Percentiles rank a stretch among this genome's conserved stretches.
These are phyloP conservation scores for Rhinogobius similis DNA, from an alignment of 2,113 vertebrate species.

Conservation along the genomic window DNA sequence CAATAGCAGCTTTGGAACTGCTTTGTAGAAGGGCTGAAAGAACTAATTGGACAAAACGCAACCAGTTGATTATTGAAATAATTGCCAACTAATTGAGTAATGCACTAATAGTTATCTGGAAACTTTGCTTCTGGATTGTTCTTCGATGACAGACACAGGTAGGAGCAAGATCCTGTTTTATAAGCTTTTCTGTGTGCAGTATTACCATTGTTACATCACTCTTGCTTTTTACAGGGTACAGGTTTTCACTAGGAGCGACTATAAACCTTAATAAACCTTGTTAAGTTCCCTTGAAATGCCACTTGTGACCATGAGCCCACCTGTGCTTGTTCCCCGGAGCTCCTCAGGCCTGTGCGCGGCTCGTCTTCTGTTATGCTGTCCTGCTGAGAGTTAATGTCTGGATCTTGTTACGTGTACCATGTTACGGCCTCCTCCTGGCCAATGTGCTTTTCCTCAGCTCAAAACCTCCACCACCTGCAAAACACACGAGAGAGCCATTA, in stretches of 20 bases:
- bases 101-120: too few relatives aligned
- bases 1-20: too few relatives aligned
- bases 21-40: too few relatives aligned
- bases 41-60: too few relatives aligned
- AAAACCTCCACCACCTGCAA: constrained; percentile 8
- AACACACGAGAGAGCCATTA: constrained; percentile 28
- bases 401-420: constrained; percentile 7
- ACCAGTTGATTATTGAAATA: too few relatives aligned
- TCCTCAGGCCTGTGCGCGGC: not conserved
- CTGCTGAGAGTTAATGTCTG: not conserved
- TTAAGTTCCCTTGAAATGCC: not conserved
- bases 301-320: not conserved
- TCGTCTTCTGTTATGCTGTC: constrained; percentile 21
- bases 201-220: not conserved
- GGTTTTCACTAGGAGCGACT: not conserved
- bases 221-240: too few relatives aligned
- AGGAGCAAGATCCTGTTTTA: too few relatives aligned
- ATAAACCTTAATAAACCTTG: not conserved
- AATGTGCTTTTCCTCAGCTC: constrained; percentile 15
- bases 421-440: constrained; percentile 8
- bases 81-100: too few relatives aligned
- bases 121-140: too few relatives aligned
- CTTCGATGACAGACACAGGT: too few relatives aligned
- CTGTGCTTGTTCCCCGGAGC: not conserved
- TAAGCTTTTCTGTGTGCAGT: too few relatives aligned